Base-by-base conservation (phyloP, 2,113 vertebrate genomes). In the Saimiri boliviensis region DNA sequence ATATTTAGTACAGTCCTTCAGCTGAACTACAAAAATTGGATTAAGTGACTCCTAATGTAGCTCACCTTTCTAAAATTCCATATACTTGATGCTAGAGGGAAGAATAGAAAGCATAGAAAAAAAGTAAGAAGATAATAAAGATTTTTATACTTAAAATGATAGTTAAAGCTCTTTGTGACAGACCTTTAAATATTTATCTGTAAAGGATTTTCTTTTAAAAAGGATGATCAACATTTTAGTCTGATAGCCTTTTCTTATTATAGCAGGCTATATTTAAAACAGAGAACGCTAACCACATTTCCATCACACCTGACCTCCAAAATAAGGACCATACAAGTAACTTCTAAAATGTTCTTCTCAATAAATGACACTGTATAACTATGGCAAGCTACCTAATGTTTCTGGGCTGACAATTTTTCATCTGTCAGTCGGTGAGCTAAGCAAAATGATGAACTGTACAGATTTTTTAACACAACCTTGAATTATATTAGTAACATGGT, bases 51-150 rank as follows among this genome's bases (percentile, higher is more conserved):
- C 42, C 42, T 54, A 86, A 93, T 4, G 6, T 13, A 80, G 27
- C 32, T 93, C 40, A 81, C 21, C 70, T 49, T 91, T 91, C 80
- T 94, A 86, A 63, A 96, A 90, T 63, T 49, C 80, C 66, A 82
- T 19, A 89, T 27, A 90, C 5, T 56, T 81, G 88, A 93, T 76
- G 58, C 37, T 73, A 93, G 54, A 94, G 32, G 56, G 21, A 82
- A 88, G 17, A 90, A 60, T 0, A 91, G 86, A 91, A 23, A 85
- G 66, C 30, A 86, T 0, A 52, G 40, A 56, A 81, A 83, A 79
- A 56, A 47, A 4, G 30, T 40, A 56, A 66, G 32, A 74, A 84
- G 74, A 82, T 12, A 91, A 89, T 21, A 25, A 66, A 91, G 58
- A 68, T 77, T 81, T 92, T 92, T 71, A 63, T 83, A 70, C n/a